These are phyloP conservation scores for Apis laboriosa DNA, from an alignment of 1,140 invertebrate genomes.

Conservation along the genomic window DNA sequence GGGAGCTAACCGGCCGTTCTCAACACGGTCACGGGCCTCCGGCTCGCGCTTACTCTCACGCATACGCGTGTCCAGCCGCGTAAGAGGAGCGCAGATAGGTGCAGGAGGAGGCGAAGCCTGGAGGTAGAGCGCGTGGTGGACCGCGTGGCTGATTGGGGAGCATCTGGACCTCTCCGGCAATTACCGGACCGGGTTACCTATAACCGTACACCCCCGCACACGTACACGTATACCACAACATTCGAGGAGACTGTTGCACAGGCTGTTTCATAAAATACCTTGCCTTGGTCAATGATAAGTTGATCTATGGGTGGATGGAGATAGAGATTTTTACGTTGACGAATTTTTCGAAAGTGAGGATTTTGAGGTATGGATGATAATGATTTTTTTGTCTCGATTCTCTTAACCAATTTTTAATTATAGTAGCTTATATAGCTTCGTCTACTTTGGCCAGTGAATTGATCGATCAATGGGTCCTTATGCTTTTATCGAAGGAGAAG, in stretches of 20 bases:
- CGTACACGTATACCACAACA: background rate
- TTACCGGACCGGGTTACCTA: conserved; percentile 75
- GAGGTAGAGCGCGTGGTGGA: conserved; percentile 45
- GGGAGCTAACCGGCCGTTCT: conserved; percentile 79
- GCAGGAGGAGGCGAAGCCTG: conserved; percentile 38
- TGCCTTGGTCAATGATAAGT: no score
- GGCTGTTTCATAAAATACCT: conserved; percentile 35
- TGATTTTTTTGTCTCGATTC: background rate
- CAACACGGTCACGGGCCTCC: conserved; percentile 75
- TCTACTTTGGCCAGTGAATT: no score
- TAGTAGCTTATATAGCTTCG: background rate
- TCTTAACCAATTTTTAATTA: background rate
- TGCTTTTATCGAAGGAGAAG: no score
- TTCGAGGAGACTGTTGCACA: background rate
- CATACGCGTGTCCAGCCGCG: conserved; percentile 40
- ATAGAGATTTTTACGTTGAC: background rate
- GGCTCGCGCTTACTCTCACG: conserved; percentile 49
- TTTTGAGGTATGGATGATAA: background rate
- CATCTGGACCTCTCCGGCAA: conserved; percentile 80
- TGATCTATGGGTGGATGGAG: no score
- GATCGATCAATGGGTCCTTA: no score
- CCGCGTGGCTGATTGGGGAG: conserved; percentile 79
- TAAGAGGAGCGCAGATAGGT: conserved; percentile 48
- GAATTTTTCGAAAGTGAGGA: background rate
- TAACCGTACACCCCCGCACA: conserved; percentile 51